Conservation (phyloP, 53 echinoderm and acorn worm genomes). For the Zoroaster sp. region DNA sequence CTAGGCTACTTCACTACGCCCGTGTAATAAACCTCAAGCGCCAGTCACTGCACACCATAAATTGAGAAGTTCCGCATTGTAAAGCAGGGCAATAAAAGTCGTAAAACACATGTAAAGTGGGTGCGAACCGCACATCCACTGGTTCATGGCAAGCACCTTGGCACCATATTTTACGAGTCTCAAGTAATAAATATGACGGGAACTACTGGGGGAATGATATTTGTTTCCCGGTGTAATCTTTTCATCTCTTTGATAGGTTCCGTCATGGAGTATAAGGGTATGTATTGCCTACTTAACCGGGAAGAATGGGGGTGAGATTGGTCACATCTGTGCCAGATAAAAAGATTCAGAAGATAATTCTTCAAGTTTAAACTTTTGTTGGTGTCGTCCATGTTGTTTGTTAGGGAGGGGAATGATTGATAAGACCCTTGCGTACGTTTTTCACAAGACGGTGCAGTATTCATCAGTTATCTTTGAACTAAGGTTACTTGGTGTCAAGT, state of each 20-base stretch:
- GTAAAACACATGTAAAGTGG: conserved; percentile 37
- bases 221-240: conserved; percentile 2
- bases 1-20: not conserved
- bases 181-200: conserved; percentile 15
- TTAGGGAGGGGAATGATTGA: too few species aligned
- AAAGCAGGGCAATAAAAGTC: conserved; percentile 41
- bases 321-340: not conserved
- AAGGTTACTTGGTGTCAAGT: too few species aligned
- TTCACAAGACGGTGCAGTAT: too few species aligned
- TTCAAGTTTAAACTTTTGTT: not conserved
- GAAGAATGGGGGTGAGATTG: not conserved
- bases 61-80: conserved; percentile 18
- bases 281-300: not conserved
- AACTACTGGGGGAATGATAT: conserved; percentile 2
- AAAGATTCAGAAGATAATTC: not conserved
- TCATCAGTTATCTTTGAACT: too few species aligned
- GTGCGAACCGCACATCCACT: not conserved
- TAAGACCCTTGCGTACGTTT: too few species aligned
- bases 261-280: not conserved
- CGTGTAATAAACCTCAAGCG: conserved; percentile 2
- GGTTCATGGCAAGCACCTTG: conserved; percentile 1
- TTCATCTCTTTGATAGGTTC: conserved; percentile 25
- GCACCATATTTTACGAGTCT: conserved; percentile 15
- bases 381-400: not conserved
- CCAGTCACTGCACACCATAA: conserved; percentile 5